Evolutionary conservation across 1,140 invertebrate species (phyloP), one percentile per base, ranked within the genome.

Genomic region (Magallana ariakensis): DNA sequence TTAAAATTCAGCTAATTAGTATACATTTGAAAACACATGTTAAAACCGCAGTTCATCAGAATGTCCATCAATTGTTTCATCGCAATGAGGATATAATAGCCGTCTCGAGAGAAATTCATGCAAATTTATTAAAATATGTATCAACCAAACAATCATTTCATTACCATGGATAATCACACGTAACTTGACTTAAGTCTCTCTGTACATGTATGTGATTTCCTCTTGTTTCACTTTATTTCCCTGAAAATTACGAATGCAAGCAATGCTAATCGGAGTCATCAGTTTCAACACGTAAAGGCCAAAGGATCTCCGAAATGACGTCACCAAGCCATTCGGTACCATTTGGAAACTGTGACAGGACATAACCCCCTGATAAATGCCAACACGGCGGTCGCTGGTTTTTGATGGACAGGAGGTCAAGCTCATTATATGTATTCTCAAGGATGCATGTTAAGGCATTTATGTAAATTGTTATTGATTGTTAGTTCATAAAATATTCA

Each of bases 201-300:
- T 75, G 19, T n/a, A n/a, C n/a, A n/a, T n/a, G n/a, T 46, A 5
- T 46, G 2, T 46, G 33, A 46, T 46, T 46, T 46, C 33, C 33
- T 46, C 33, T 46, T 46, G n/a, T 46, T 46, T 46, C 33, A 46
- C 15, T 75, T 33, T 75, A 75, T 75, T 75, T 75, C 66, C 66
- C 22, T 75, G 19, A 75, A 9, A 46, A 75, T 75, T 75, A 75
- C 22, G 9, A 26, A 75, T 75, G 19, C 66, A 75, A 75, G 15
- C 10, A 75, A 46, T 75, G 66, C 33, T 33, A 11, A 75, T 11
- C 0, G 10, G 10, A 22, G 62, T 66, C 62, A 26, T 26, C 19
- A 70, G 22, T 46, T 75, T 10, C 66, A 75, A 75, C 66, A 75
- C 66, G 66, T 26, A 75, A 75, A 75, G 66, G 66, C 13, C 66